Evolutionary conservation across 2,888 invertebrate species (phyloP), one percentile per base, ranked within the genome.

Genomic region (Neoascia interrupta): DNA sequence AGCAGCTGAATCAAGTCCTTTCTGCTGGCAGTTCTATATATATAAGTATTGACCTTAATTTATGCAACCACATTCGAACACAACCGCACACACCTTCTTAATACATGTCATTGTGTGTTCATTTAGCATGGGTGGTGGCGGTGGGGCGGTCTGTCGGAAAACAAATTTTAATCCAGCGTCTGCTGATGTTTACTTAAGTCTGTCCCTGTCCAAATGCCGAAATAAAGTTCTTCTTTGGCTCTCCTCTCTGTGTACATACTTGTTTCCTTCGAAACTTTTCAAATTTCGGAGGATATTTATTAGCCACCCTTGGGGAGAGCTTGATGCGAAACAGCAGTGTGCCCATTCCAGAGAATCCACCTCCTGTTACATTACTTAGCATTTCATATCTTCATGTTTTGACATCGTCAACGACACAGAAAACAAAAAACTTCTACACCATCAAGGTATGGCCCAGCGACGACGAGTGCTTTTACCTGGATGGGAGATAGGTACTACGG

Each of bases 321-420:
- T 28, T 47, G 28, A 43, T 73, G 66, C 66, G 70, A 54, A 64
- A 8, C 39, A 36, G 16, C 28, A 53, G 34, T 8, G 13, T 28
- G 8, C 0, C 34, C 10, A 34, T 15, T 8, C 16, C 23, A n/a
- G n/a, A n/a, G n/a, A n/a, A 26, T 11, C 41, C 28, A 13, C 28
- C 43, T 56, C 26, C 53, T 64, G 70, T 53, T 66, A 64, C 64
- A 66, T 68, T 73, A 79, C 73, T 79, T 66, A 79, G 66, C 53
- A 79, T 79, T 79, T 79, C 56, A 79, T 79, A 73, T 73, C 66
- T 79, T 37, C 49, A 51, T 79, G 79, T 66, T 68, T 56, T 73
- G 66, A 73, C 73, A 79, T 61, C 56, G 53, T 66, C 64, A 64
- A 72, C 64, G 64, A 72, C 61, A 66, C 36, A 56, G 66, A 66